phyloP scores from a whole-genome alignment of 2,113 vertebrate genomes.

The Clarias batrachus region DNA sequence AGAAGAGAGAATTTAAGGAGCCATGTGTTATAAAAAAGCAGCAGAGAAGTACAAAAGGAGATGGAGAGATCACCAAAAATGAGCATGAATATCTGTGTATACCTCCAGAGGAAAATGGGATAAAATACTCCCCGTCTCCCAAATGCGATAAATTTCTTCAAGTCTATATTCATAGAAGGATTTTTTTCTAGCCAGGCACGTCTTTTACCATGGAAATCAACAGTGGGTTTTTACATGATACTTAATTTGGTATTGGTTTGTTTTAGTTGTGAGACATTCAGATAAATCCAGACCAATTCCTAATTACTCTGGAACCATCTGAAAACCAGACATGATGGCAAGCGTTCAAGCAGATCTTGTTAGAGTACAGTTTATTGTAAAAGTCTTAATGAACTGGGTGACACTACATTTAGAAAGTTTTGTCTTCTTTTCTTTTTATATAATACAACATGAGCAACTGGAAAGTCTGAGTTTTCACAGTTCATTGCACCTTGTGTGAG shows the following conservation, averaged over 20 bases:
- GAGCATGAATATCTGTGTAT: not conserved
- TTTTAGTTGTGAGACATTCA: slow-evolving; percentile 13
- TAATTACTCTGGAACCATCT: slow-evolving; percentile 14
- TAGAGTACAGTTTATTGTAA: not conserved
- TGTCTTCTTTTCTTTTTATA: no score
- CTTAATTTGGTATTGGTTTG: slow-evolving; percentile 11
- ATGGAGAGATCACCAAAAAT: slow-evolving; percentile 8
- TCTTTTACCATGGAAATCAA: not conserved
- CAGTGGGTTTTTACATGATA: not conserved
- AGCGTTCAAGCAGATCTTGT: not conserved
- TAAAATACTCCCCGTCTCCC: slow-evolving; percentile 1
- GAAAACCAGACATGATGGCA: slow-evolving; percentile 2
- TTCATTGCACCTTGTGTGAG: not conserved
- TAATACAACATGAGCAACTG: no score
- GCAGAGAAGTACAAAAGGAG: not conserved
- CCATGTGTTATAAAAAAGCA: not conserved
- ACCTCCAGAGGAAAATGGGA: not conserved
- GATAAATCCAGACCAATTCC: slow-evolving; percentile 35
- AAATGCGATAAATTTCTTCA: not conserved
- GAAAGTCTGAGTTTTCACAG: not conserved
- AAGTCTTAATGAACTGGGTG: slow-evolving; percentile 13
- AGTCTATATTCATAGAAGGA: not conserved
- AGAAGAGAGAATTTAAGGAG: slow-evolving; percentile 10
- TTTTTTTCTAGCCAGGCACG: not conserved
- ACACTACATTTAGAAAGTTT: not conserved